A percentile compares a stretch with the other conserved stretches of the same genome.
phyloP scores from a whole-genome alignment of 1,140 invertebrate species.

The Heliconius melpomene region DNA sequence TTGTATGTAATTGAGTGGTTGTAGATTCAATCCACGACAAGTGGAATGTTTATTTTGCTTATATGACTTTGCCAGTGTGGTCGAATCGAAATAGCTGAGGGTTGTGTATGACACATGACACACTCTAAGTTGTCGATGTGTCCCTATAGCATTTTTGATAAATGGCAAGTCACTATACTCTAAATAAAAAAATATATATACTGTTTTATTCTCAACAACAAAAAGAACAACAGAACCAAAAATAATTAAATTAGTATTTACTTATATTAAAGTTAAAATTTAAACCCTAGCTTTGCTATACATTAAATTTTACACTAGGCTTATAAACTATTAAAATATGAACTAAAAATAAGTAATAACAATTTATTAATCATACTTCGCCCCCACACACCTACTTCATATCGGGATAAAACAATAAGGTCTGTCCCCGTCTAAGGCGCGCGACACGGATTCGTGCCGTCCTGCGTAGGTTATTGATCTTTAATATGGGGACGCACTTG shows the following conservation, averaged over 20 bases:
- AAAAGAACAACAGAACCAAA: no score
- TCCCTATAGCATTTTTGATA: no score
- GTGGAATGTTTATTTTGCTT: background rate
- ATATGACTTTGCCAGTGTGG: background rate
- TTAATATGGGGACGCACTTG: conserved; percentile 38
- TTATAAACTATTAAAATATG: no score
- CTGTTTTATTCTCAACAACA: no score
- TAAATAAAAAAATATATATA: no score
- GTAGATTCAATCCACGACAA: background rate
- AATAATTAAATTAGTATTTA: no score
- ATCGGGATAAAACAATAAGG: conserved; percentile 46
- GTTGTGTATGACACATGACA: no score
- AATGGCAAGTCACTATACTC: no score
- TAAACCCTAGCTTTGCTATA: background rate
- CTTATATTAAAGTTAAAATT: background rate
- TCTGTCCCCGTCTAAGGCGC: conserved; percentile 33
- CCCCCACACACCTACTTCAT: background rate
- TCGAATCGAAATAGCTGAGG: no score
- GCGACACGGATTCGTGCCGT: conserved; percentile 46
- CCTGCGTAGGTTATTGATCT: conserved; percentile 49
- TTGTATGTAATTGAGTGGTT: background rate
- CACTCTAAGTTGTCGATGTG: no score
- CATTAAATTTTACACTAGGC: no score
- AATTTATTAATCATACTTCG: background rate
- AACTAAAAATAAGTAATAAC: background rate